Conservation (phyloP, 2,888 invertebrate genomes). For the Agrochola lychnidis region DNA sequence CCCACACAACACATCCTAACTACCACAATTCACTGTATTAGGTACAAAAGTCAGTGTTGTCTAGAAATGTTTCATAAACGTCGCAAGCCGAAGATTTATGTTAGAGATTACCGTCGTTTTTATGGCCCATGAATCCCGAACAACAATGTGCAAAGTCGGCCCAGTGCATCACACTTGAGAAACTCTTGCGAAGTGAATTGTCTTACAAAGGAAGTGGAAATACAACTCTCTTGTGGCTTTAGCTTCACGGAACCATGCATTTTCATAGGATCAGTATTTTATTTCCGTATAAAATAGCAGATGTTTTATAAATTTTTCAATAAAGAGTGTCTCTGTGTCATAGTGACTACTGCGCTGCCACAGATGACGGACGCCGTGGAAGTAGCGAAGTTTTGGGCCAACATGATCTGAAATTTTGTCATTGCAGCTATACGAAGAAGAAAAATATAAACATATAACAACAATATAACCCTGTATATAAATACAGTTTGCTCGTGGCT, state of each 20-base stretch:
- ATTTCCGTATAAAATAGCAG: background rate
- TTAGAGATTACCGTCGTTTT: slow-evolving; percentile 68
- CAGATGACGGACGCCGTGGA: no score
- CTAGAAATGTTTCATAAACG: slow-evolving; percentile 32
- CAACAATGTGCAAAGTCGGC: slow-evolving; percentile 56
- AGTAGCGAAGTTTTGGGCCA: no score
- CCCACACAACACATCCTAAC: background rate
- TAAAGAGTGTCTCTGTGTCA: background rate
- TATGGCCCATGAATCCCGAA: slow-evolving; percentile 69
- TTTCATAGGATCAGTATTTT: background rate
- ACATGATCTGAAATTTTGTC: no score
- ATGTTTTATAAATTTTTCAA: background rate
- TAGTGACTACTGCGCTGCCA: background rate
- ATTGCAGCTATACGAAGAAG: no score
- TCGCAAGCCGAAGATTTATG: slow-evolving; percentile 62
- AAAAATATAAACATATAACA: no score
- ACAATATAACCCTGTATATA: no score
- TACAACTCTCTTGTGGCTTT: background rate
- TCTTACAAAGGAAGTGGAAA: slow-evolving; percentile 4
- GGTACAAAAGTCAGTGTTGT: slow-evolving; percentile 1
- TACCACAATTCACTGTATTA: background rate
- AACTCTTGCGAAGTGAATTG: slow-evolving; percentile 27
- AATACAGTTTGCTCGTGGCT: no score
- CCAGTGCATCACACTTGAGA: slow-evolving; percentile 35
- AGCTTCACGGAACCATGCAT: background rate